phyloP scores from a whole-genome alignment of 2,113 vertebrate genomes.

The Chauna torquata region DNA sequence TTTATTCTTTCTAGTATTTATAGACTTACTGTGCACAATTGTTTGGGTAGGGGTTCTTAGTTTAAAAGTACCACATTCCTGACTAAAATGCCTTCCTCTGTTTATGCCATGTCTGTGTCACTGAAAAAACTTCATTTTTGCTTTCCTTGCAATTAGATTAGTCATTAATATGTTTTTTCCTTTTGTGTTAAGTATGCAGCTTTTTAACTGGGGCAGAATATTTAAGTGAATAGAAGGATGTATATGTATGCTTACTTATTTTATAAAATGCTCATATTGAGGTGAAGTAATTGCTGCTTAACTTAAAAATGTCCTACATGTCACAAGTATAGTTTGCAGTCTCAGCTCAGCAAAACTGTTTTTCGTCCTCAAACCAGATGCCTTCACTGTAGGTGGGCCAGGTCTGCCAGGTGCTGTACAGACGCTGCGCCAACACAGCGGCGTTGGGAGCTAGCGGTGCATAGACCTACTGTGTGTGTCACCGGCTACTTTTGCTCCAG shows the following conservation, averaged over 20 bases:
- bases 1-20: neutral
- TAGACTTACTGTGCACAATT: neutral
- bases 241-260: neutral
- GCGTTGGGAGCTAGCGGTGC: neutral
- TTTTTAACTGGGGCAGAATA: neutral
- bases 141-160: neutral
- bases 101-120: neutral
- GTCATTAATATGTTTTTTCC: neutral
- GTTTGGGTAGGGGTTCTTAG: neutral
- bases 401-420: rapidly evolving
- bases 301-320: neutral
- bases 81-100: neutral
- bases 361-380: neutral
- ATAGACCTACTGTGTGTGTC: neutral
- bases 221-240: neutral
- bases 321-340: rapidly evolving
- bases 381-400: neutral
- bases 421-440: rapidly evolving
- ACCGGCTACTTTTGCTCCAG: neutral
- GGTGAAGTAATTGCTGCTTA: neutral
- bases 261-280: neutral
- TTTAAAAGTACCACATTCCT: neutral
- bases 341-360: neutral
- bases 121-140: neutral
- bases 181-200: neutral